Evolutionary conservation across 1,140 invertebrate genomes (phyloP).

Genomic region (Bombus ignitus): DNA sequence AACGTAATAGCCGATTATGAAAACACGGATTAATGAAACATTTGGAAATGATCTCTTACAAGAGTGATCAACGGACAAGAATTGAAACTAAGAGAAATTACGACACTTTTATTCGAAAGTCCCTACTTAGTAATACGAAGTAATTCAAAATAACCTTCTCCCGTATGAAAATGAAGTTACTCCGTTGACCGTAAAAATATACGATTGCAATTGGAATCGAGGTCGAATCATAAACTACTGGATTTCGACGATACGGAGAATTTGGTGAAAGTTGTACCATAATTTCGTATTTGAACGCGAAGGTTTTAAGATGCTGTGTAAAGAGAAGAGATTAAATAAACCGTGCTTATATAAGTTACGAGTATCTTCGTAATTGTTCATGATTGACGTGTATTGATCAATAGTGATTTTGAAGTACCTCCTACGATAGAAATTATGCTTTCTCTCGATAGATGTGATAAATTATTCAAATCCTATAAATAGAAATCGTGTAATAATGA

Average conservation of each 20-base stretch:
- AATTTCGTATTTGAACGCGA: background rate
- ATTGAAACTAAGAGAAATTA: too few species aligned
- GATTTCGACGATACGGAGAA: background rate
- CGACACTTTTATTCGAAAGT: too few species aligned
- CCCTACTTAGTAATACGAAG: background rate
- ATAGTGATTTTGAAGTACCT: background rate
- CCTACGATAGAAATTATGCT: background rate
- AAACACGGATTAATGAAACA: too few species aligned
- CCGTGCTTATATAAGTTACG: background rate
- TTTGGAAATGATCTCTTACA: too few species aligned
- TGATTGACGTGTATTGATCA: too few species aligned
- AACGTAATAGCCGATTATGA: too few species aligned
- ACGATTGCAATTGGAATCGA: background rate
- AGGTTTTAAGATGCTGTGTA: background rate
- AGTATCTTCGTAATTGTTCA: background rate
- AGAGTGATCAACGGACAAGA: too few species aligned
- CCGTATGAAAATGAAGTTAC: background rate
- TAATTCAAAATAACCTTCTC: background rate
- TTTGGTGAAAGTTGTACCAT: background rate
- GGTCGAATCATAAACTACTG: background rate
- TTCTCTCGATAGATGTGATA: background rate
- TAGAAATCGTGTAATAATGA: background rate
- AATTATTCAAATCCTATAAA: background rate
- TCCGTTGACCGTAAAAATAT: background rate
- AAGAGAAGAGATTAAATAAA: background rate